Evolutionary conservation across 2,888 invertebrate species (phyloP), one percentile per base, ranked within the genome.

Genomic region (Steinernema hermaphroditum): DNA sequence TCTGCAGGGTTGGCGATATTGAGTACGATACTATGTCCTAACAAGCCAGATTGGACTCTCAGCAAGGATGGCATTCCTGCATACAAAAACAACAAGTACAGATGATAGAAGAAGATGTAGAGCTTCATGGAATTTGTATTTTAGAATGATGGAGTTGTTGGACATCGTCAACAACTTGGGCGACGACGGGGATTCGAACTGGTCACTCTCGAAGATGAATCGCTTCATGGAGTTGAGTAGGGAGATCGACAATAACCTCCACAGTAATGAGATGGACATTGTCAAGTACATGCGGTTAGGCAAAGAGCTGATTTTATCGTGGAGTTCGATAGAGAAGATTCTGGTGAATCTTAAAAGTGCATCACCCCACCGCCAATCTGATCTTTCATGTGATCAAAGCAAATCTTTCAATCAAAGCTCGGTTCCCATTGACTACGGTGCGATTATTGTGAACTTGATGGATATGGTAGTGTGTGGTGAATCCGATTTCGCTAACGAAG

Each of bases 391-490:
- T 37, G 37, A 37, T 12, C 37, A 37, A 37, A 12, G 37, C 6
- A 37, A 37, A 4, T 37, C 37, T 8, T 37, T 12, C 6, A 12
- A 37, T 37, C 12, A 4, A 54, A 12, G 24, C 9, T 2, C 27
- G 8, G 27, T 54, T 24, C 54, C 54, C 9, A 54, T 27, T 4
- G 54, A 54, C 54, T 54, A 54, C 54, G 54, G 54, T 24, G 54
- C 24, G 4, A 4, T 54, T 27, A 27, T 54, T 2, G 6, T 54
- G 12, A 6, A 54, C 6, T 2, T 54, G 54, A 8, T 54, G 54
- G 27, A 54, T 4, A 22, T 24, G n/a, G 54, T 54, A 6, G 54
- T 54, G 9, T 54, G 54, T 16, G 54, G 54, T 1, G 54, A 54
- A 8, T 8, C n/a, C n/a, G n/a, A n/a, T n/a, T n/a, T n/a, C n/a